Evolutionary conservation across 2,888 invertebrate genomes (phyloP), one percentile per base, ranked within the genome.

Genomic region (Lysandra bellargus): DNA sequence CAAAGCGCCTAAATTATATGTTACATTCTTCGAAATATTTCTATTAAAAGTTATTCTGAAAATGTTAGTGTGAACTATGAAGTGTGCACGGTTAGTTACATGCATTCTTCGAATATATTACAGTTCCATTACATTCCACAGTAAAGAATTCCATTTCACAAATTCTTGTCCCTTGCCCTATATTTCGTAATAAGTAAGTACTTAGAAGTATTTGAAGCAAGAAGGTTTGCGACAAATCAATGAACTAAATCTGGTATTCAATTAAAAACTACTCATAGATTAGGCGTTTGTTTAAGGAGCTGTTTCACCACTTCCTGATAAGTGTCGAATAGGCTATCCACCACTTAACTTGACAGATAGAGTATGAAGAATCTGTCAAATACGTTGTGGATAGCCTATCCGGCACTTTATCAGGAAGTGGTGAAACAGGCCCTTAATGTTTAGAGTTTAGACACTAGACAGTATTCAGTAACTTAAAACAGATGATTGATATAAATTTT

Each of bases 1-100:
- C 30, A 9, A 23, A 61, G 23, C 23, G 23, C n/a, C 12, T 23
- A 30, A 64, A 64, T 30, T 64, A 30, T 12, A 23, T 64, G 64
- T 64, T 9, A 64, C 64, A 64, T 64, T 64, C 23, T 23, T 64
- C 23, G 9, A 9, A 64, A 23, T 64, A 64, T 64, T 64, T 64
- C 7, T 9, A 23, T 7, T 23, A 23, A 9, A 1, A 64, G 33
- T 33, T 69, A 76, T 57, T 33, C 53, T 53, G 57, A 33, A 76
- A 76, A 76, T 57, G 76, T 76, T 76, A 17, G 53, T 76, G 53
- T n/a, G n/a, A n/a, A n/a, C 23, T 23, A 23, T 57, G 76, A 33
- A 76, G 57, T 53, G 53, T 33, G 33, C 33, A 57, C 57, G 57
- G 30, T 33, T 5, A 69, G 69, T 69, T 69, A 69, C 69, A 69